phyloP scores from a whole-genome alignment of 1,140 invertebrate genomes.

The Anoplophora glabripennis region DNA sequence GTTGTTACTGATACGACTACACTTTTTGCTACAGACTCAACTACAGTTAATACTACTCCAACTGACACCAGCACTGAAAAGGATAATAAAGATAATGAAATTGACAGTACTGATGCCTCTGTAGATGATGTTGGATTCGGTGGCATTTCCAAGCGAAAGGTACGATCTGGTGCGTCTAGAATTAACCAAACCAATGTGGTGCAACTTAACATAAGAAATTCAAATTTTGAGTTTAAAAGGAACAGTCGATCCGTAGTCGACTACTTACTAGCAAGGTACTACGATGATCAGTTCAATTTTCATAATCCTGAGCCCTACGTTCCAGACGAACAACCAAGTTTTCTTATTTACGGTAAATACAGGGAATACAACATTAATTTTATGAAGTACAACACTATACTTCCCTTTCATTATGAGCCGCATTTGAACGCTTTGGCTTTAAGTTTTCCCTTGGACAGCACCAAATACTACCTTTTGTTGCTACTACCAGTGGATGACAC shows the following conservation, averaged over 20 bases:
- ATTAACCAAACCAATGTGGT: no score
- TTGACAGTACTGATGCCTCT: no score
- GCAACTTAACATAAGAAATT: no score
- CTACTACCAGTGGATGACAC: constrained; percentile 56
- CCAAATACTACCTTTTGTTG: constrained; percentile 62
- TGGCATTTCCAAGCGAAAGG: no score
- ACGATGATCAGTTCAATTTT: constrained; percentile 9
- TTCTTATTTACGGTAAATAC: constrained; percentile 42
- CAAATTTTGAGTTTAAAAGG: constrained; percentile 19
- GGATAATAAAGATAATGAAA: no score
- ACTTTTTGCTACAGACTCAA: not conserved
- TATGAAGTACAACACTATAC: constrained; percentile 68
- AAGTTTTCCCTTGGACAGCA: constrained; percentile 71
- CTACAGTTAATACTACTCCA: not conserved
- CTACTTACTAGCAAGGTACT: constrained; percentile 36
- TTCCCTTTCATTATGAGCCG: constrained; percentile 74
- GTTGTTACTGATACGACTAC: no score
- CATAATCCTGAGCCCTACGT: not conserved
- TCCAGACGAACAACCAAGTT: constrained; percentile 29
- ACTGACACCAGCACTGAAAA: not conserved
- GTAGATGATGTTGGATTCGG: no score
- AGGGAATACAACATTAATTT: constrained; percentile 47
- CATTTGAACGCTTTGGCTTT: constrained; percentile 66
- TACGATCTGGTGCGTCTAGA: no score
- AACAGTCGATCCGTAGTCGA: constrained; percentile 35